phyloP scores from a whole-genome alignment of 2,113 vertebrate species.

The Casuarius casuarius region DNA sequence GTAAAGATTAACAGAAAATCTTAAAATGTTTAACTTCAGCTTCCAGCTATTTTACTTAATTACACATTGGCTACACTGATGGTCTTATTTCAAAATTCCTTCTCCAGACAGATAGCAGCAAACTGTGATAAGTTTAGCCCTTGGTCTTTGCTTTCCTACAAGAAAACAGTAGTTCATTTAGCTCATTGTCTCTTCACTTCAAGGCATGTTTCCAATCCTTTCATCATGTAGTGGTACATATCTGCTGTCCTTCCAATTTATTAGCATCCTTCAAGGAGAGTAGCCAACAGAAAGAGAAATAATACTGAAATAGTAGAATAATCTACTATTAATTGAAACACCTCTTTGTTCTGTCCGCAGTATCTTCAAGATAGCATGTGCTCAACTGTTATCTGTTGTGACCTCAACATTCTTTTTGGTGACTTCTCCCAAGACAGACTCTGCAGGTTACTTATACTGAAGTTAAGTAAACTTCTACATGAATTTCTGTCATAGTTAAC shows the following conservation, averaged over 20 bases:
- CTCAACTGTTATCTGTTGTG: not conserved
- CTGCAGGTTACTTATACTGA: not conserved
- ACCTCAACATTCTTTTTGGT: not conserved
- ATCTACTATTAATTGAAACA: slow-evolving; percentile 41
- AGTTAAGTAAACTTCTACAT: not conserved
- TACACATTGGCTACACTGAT: not conserved
- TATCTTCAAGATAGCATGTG: not conserved
- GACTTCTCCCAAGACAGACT: not conserved
- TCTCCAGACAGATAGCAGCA: not conserved
- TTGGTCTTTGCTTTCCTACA: slow-evolving; percentile 46
- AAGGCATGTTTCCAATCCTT: slow-evolving; percentile 51
- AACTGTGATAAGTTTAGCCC: slow-evolving; percentile 1
- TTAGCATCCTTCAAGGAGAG: slow-evolving; percentile 45
- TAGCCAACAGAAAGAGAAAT: slow-evolving; percentile 21
- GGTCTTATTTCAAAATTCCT: not conserved
- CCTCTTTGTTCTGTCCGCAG: not conserved
- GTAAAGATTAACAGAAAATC: not conserved
- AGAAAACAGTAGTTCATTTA: slow-evolving; percentile 62
- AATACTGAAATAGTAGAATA: slow-evolving; percentile 7
- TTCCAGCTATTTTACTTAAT: not conserved
- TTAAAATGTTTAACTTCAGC: not conserved
- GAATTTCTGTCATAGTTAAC: not conserved
- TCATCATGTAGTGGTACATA: slow-evolving; percentile 24
- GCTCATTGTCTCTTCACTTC: slow-evolving; percentile 7
- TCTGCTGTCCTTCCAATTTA: slow-evolving; percentile 61